phyloP scores from a whole-genome alignment of 2,888 invertebrate species.

The Drosophila atroscutellata region DNA sequence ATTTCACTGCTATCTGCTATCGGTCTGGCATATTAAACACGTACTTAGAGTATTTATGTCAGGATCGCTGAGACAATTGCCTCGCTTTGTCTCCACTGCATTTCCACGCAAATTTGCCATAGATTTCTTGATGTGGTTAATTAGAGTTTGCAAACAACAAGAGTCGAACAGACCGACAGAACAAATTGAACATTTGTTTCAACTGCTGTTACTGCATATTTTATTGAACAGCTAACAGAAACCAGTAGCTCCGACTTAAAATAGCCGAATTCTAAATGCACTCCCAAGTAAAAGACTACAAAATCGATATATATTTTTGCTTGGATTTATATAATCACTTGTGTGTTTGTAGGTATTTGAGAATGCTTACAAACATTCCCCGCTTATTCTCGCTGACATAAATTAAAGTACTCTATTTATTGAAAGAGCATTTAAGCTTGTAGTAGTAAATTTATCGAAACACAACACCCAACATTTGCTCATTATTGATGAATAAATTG shows the following conservation, averaged over 20 bases:
- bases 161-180: slow-evolving; percentile 32
- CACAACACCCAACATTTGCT: neutral
- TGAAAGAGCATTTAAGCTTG: neutral
- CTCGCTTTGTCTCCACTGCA: neutral
- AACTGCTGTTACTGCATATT: slow-evolving; percentile 74
- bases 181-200: slow-evolving; percentile 71
- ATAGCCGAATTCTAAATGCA: slow-evolving; percentile 52
- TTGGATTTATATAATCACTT: neutral
- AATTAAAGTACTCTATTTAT: neutral
- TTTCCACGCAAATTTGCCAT: slow-evolving; percentile 69
- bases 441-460: neutral
- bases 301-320: neutral
- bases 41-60: slow-evolving; percentile 71
- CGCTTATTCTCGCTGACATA: neutral
- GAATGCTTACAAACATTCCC: neutral
- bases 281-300: slow-evolving; percentile 6
- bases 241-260: slow-evolving; percentile 10
- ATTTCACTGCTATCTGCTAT: slow-evolving; percentile 50
- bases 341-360: neutral
- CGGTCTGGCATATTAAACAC: slow-evolving; percentile 70
- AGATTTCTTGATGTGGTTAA: slow-evolving; percentile 77
- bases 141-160: slow-evolving; percentile 75
- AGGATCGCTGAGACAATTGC: slow-evolving; percentile 42
- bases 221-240: slow-evolving; percentile 54
- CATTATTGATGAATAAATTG: neutral